Conservation (phyloP, 2,888 invertebrate genomes). For the Rhagonycha lutea region DNA sequence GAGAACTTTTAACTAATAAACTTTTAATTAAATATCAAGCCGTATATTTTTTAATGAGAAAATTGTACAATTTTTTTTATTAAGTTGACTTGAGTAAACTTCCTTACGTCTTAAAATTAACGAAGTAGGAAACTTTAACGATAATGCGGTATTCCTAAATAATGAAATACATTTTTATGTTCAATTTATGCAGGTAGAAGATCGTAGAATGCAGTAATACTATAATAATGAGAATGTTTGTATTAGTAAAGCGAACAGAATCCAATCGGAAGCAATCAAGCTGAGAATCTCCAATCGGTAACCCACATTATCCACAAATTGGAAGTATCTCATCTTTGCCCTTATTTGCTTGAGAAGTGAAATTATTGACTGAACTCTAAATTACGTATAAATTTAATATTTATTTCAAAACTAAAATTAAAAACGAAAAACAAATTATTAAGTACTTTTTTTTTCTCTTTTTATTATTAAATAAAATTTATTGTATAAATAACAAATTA, state of each 20-base stretch:
- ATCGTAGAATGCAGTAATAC: conserved; percentile 19
- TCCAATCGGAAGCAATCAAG: conserved; percentile 24
- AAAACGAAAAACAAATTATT: background rate
- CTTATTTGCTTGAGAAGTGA: conserved; percentile 10
- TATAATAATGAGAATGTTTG: conserved; percentile 24
- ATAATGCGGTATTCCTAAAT: background rate
- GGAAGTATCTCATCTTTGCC: conserved; percentile 22
- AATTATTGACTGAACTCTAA: background rate
- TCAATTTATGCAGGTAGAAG: conserved; percentile 17
- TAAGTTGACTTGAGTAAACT: background rate
- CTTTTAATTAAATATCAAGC: background rate
- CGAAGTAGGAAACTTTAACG: background rate
- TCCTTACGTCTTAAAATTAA: background rate
- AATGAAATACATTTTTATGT: background rate
- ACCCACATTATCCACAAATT: conserved; percentile 17
- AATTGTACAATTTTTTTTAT: background rate
- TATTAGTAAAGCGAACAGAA: conserved; percentile 25
- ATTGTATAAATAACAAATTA: too few species aligned
- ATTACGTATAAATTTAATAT: background rate
- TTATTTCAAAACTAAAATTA: background rate
- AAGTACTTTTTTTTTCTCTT: background rate
- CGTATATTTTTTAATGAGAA: background rate
- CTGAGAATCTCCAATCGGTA: conserved; percentile 23
- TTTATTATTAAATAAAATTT: background rate
- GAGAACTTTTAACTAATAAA: background rate